phyloP scores from a whole-genome alignment of 2,797 vertebrate species.

The Varecia variegata region DNA sequence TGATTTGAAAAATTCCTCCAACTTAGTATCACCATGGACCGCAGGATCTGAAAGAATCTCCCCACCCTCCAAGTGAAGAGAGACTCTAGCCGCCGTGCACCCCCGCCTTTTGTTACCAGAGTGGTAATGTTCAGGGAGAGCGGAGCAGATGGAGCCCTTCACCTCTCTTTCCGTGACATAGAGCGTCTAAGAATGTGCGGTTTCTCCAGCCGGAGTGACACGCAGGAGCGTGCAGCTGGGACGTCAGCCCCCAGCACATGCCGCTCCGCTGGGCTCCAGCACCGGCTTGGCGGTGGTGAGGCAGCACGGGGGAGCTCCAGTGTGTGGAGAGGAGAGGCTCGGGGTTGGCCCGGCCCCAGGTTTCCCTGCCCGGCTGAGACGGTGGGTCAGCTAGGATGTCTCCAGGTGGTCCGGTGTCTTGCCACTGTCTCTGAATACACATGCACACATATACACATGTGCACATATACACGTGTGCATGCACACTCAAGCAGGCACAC shows the following conservation, averaged over 20 bases:
- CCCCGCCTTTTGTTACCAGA: not conserved
- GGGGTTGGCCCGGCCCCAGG: not conserved
- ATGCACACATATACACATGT: not conserved
- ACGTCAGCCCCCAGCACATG: not conserved
- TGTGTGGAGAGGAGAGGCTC: not conserved
- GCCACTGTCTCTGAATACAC: not conserved
- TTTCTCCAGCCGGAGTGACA: conserved; percentile 15
- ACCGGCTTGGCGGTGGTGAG: not conserved
- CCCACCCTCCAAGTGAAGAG: not conserved
- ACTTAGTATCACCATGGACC: not conserved
- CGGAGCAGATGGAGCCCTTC: conserved; percentile 49
- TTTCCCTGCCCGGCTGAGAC: not conserved
- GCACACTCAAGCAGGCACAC: too few species aligned
- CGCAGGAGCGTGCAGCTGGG: not conserved
- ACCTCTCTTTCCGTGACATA: conserved; percentile 70
- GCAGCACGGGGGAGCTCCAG: not conserved
- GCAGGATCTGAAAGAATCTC: conserved; percentile 10
- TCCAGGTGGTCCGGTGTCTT: not conserved
- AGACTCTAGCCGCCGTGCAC: not conserved
- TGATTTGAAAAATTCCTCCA: conserved; percentile 39
- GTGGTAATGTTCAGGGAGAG: not conserved
- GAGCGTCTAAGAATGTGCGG: conserved; percentile 62
- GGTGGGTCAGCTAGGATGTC: not conserved
- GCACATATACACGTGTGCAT: not conserved
- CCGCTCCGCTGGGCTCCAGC: not conserved